Percentiles rank a stretch among this genome's conserved stretches.
Conservation (phyloP, 2,113 vertebrate species). For the Fregata magnificens region DNA sequence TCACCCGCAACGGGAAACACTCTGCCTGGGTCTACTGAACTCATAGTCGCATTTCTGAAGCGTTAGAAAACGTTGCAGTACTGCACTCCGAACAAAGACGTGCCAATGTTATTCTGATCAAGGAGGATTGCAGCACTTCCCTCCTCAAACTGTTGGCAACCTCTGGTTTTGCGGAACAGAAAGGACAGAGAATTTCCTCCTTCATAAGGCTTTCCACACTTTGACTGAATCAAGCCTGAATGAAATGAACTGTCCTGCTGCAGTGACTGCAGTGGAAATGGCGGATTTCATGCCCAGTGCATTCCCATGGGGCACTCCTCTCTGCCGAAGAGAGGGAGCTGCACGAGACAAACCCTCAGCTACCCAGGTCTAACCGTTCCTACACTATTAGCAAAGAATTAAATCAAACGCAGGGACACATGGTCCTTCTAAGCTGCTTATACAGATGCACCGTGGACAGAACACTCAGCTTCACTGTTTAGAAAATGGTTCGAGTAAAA, state of each 20-base stretch:
- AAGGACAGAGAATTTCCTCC: not conserved
- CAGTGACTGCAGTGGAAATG: not conserved
- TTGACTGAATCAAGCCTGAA: not conserved
- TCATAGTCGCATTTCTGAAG: rapidly evolving
- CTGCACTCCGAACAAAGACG: not conserved
- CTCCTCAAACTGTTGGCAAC: not conserved
- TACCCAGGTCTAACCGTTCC: not conserved
- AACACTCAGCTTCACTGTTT: not conserved
- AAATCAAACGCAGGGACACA: not conserved
- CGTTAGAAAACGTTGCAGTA: rapidly evolving
- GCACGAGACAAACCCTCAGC: rapidly evolving
- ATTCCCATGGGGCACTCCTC: not conserved
- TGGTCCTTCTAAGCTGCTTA: not conserved
- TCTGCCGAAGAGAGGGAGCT: not conserved
- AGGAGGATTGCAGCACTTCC: not conserved
- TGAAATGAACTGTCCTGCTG: not conserved
- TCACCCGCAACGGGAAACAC: rapidly evolving
- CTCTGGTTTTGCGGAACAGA: not conserved
- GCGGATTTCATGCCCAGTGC: not conserved
- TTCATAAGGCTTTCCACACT: not conserved
- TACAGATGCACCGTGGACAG: not conserved
- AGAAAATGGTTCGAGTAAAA: slow-evolving; percentile 11
- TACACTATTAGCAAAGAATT: not conserved
- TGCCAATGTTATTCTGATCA: not conserved
- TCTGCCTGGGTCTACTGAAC: too few species aligned